Evolutionary conservation across 2,797 vertebrate genomes (phyloP).

Genomic region (Ibycter americanus): DNA sequence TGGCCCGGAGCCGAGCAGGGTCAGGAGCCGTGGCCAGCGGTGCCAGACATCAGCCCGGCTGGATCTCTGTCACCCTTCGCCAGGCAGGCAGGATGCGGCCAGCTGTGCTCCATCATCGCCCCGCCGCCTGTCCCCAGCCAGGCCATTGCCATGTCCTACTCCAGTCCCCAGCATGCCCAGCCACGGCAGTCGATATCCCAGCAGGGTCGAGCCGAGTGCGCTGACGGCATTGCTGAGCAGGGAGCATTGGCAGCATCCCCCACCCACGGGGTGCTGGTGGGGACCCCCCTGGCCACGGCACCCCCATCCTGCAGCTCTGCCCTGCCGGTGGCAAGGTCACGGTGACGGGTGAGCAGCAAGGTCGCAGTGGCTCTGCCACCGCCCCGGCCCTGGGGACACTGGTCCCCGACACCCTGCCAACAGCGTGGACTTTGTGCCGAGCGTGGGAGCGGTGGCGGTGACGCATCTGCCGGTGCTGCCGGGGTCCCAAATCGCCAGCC

Average conservation of each 20-base stretch:
- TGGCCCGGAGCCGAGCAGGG: neutral
- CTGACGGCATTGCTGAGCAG: neutral
- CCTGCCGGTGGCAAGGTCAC: neutral
- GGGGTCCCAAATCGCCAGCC: neutral
- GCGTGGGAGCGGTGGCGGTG: neutral
- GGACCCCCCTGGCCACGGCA: neutral
- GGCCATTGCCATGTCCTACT: neutral
- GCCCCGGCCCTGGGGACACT: neutral
- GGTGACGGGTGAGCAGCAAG: neutral
- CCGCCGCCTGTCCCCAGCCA: neutral
- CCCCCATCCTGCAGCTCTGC: neutral
- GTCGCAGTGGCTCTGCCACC: neutral
- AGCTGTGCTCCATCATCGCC: neutral
- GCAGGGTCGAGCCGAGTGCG: neutral
- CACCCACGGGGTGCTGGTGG: rapidly evolving
- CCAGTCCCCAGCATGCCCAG: neutral
- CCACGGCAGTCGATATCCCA: neutral
- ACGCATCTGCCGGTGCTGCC: neutral
- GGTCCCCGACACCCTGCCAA: neutral
- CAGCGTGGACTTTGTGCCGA: conserved; percentile 3
- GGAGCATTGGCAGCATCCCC: neutral
- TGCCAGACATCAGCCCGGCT: rapidly evolving
- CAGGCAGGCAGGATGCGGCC: neutral
- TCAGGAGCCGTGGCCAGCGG: rapidly evolving
- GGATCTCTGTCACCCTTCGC: rapidly evolving